Base-by-base conservation (phyloP, 2,797 vertebrate genomes). In the Crenuchus spilurus region DNA sequence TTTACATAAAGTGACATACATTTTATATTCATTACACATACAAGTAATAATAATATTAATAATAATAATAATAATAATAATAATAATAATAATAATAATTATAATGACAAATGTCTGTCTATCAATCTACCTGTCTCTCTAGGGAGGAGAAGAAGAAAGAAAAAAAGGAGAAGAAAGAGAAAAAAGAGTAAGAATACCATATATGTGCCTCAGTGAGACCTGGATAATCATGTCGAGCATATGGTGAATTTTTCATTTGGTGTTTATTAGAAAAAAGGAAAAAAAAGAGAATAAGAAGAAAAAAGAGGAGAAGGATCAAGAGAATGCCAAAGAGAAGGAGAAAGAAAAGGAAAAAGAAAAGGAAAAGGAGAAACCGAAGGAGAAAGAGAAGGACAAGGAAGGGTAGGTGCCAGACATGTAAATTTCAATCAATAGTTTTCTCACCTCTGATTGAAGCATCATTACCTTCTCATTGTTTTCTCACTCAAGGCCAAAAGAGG, bases 401-500 rank as follows among this genome's bases (percentile, higher is more conserved):
- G 79, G 14, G 80, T 85, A 41, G 11, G 78, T 75, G 33, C 51
- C 4, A 30, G 13, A 7, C 4, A 41, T 30, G 7, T n/a, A 33
- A 30, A 42, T 70, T 61, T 42, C 52, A 33, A 30, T 30, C 5
- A 10, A 39, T 49, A 24, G 16, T 39, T 46, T 62, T 63, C 11
- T 14, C 33, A 62, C 26, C 6, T 16, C 51, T 16, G 51, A 54
- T 13, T 6, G 13, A 54, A 16, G 3, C 35, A 3, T 63, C 41
- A 75, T 54, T n/a, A 41, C 16, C 20, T 60, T 10, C 28, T 13
- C 6, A 41, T 62, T 13, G 13, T 13, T 39, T 82, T 28, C 30
- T 71, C 26, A 1, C 26, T 55, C 82, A 80, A 96, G 97, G 82
- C 87, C 90, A 77, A 90, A 88, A 81, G 94, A 96, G 63, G 33